Base-by-base conservation (phyloP, 2,797 vertebrate species). In the Scolopax rusticola region DNA sequence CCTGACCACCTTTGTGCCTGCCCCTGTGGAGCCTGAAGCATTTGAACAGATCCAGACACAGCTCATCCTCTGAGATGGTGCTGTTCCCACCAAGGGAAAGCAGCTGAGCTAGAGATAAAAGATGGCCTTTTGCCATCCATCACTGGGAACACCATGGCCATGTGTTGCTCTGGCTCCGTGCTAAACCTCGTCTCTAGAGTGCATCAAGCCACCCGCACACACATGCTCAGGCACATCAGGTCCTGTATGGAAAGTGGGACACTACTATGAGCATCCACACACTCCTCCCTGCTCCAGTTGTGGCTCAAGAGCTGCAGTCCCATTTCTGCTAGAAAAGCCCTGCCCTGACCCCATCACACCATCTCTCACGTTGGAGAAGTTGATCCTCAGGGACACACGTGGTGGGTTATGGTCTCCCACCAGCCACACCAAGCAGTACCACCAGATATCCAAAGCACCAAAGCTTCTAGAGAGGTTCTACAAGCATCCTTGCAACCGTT, bases 21-120 rank as follows among this genome's bases (percentile, higher is more conserved):
- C 8, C 54, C 9, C 71, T 18, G 13, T 3, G 25, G 83, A 73
- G 23, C 19, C 67, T 76, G 38, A 59, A 84, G 28, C 51, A 17
- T 38, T n/a, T 40, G 23, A 48, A 47, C 11, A 69, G 60, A 61
- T 87, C 63, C 86, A 78, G 61, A 25, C 32, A 68, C n/a, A 48
- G 27, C 63, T 51, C 69, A 38, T 28, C n/a, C 10, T 41, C 32
- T 40, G 38, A 2, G 4, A 19, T 59, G 50, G 11, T 30, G 77
- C 25, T 90, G 48, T 5, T 87, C 18, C 38, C 67, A 53, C 45
- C 41, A n/a, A 1, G 0, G 48, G 30, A 89, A 40, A 77, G 82
- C 79, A 94, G 79, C 88, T 83, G 78, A 83, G 47, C 47, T 51
- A 32, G 41, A 78, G 54, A 90, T 54, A 87, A 88, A 48, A 32